Evolutionary conservation across 2,113 vertebrate genomes (phyloP), one percentile per base, ranked within the genome.

Genomic region (Chaetops frenatus): DNA sequence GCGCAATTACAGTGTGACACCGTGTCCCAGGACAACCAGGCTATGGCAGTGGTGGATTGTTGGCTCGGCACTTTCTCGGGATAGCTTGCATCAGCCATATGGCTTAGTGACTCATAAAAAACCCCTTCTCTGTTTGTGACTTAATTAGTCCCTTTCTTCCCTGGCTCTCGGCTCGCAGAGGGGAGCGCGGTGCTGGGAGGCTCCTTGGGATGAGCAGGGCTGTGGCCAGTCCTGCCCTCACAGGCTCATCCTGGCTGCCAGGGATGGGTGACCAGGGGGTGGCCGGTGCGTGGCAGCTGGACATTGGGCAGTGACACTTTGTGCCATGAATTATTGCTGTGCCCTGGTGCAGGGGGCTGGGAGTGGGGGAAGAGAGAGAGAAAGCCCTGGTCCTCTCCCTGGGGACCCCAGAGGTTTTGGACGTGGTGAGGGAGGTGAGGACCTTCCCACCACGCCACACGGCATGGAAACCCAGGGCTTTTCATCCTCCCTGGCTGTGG

Each of bases 321-420:
- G 9, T 29, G 73, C 35, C 15, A 0, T 6, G 6, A 2, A 0
- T 48, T 1, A 3, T n/a, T 74, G 87, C 80, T 0, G 0, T 60
- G 73, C 82, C 6, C 1, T 2, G 13, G 7, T 18, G 58, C 7
- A 3, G 4, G 57, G 80, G 40, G 74, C 78, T 80, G 84, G 36
- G 27, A 70, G 24, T 38, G 42, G 38, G 57, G n/a, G 20, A 66
- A 7, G 27, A 0, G 0, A 65, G 17, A n/a, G 7, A 18, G 44
- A 24, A 51, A 60, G 20, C 42, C 61, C 80, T 40, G 3, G 1
- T n/a, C 42, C 44, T 27, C 28, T 85, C 42, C 38, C 36, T 3
- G 0, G 54, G 36, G 54, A 44, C 29, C 4, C 57, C 5, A 1
- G 80, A 11, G 58, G 54, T 65, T 71, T 61, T 47, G 18, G 53